These are phyloP conservation scores for Sialia sialis DNA, from an alignment of 2,113 vertebrate genomes.

Conservation along the genomic window DNA sequence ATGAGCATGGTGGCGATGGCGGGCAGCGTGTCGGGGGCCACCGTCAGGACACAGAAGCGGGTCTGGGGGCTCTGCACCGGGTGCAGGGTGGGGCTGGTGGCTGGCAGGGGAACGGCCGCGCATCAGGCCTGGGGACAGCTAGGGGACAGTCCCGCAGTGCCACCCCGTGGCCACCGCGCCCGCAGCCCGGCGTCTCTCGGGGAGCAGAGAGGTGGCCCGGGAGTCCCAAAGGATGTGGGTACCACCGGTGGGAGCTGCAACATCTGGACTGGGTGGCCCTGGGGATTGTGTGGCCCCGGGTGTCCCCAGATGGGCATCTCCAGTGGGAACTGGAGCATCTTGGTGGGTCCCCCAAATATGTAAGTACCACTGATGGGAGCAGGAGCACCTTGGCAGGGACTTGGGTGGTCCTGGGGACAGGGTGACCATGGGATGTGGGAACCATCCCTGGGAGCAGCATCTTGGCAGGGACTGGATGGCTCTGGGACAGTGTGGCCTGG, in stretches of 20 bases:
- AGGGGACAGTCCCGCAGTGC: constrained; percentile 24
- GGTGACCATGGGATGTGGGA: background rate
- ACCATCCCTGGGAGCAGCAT: background rate
- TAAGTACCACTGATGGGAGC: background rate
- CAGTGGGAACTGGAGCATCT: background rate
- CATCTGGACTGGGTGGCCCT: no score
- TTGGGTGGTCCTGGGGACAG: background rate
- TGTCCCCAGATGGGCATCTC: background rate
- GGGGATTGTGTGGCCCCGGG: no score
- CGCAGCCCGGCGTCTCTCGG: background rate
- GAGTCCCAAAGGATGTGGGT: background rate
- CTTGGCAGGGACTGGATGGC: background rate
- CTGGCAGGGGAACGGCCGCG: constrained; percentile 58
- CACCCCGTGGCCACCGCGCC: constrained; percentile 26
- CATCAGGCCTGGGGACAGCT: background rate
- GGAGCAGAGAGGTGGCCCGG: background rate
- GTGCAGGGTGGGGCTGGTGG: constrained; percentile 81
- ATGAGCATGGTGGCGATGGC: constrained; percentile 93
- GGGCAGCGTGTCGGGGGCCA: constrained; percentile 92
- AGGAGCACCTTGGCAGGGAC: background rate
- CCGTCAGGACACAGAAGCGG: constrained; percentile 91
- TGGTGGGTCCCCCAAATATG: background rate
- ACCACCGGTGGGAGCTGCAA: background rate
- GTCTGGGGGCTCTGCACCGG: constrained; percentile 92
- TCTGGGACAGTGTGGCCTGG: background rate